phyloP scores from a whole-genome alignment of 2,113 vertebrate species.

The Buteo buteo region DNA sequence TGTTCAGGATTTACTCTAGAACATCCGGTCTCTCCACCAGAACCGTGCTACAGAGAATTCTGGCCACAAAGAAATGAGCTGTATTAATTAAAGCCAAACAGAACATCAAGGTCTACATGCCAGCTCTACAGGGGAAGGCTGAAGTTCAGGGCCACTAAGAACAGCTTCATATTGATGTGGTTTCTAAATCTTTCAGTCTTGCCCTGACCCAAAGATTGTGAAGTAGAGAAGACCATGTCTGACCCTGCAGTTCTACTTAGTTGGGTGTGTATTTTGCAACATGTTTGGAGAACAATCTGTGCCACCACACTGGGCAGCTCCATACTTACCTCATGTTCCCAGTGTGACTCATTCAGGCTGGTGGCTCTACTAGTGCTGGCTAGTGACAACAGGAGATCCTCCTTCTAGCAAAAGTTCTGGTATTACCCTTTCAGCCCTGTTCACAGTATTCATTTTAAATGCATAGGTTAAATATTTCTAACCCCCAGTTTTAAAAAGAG shows the following conservation, averaged over 20 bases:
- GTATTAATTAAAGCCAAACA: neutral
- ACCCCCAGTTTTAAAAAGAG: neutral
- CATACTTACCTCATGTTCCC: neutral
- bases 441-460: neutral
- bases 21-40: neutral
- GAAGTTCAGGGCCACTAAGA: neutral
- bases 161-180: fast-evolving
- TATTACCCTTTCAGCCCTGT: neutral
- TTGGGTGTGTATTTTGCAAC: neutral
- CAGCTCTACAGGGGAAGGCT: neutral
- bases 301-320: neutral
- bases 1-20: neutral
- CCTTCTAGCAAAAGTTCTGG: neutral
- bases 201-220: neutral
- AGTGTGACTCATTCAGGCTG: neutral
- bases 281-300: neutral
- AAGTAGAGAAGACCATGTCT: neutral
- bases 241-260: neutral
- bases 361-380: neutral
- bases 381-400: neutral
- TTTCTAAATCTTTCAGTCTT: neutral
- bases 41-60: neutral
- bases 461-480: neutral
- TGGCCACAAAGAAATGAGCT: neutral
- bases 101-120: neutral